Evolutionary conservation across 2,797 vertebrate species (phyloP).

Genomic region (Dicrostonyx torquatus): DNA sequence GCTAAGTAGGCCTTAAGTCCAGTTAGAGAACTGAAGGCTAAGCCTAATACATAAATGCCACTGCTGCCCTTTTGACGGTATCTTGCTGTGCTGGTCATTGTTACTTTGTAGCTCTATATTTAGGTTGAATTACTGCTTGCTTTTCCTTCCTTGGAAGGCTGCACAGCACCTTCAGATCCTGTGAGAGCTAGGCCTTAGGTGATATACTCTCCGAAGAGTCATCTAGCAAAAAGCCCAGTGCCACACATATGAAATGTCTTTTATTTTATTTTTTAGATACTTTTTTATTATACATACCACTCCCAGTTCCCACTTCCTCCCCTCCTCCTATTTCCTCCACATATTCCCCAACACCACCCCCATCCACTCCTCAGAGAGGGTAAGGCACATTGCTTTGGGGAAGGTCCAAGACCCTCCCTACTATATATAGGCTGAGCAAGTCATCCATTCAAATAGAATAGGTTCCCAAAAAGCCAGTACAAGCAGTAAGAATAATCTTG

Average conservation of each 20-base stretch:
- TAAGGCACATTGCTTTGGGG: too few relatives aligned
- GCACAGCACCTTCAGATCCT: neutral
- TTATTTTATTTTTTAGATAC: neutral
- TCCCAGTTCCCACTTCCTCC: too few relatives aligned
- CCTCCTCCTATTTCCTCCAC: too few relatives aligned
- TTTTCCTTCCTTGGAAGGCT: neutral
- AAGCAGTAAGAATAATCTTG: too few relatives aligned
- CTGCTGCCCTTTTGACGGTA: neutral
- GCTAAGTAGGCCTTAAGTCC: neutral
- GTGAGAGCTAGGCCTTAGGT: neutral
- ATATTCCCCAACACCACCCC: too few relatives aligned
- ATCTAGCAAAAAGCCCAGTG: neutral
- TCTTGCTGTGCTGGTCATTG: neutral
- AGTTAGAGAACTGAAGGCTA: neutral
- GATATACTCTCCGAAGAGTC: neutral
- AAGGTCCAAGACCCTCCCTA: too few relatives aligned
- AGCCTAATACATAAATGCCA: neutral
- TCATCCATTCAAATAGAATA: too few relatives aligned
- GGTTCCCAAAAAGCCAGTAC: too few relatives aligned
- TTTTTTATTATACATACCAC: too few relatives aligned
- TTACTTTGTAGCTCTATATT: neutral
- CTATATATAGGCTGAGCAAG: too few relatives aligned
- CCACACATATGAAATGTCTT: neutral
- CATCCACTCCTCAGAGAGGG: too few relatives aligned
- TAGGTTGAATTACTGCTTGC: neutral